A percentile compares a stretch with the other conserved stretches of the same genome.
Evolutionary conservation across 1,140 invertebrate genomes (phyloP).

Genomic region (Agrypnia vestita): DNA sequence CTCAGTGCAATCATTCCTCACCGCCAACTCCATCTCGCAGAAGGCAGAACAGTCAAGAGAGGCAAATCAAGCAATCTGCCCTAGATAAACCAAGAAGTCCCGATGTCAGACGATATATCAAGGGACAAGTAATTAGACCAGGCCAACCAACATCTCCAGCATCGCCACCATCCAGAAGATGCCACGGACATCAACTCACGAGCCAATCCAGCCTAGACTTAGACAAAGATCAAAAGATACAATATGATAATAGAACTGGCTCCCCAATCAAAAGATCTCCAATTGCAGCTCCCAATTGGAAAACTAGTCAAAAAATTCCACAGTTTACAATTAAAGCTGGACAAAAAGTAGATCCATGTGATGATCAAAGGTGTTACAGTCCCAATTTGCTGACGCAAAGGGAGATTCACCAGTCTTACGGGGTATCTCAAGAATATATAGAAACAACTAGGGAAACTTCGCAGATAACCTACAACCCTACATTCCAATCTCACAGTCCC

Average conservation of each 20-base stretch:
- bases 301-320: constrained; percentile 69
- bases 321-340: constrained; percentile 67
- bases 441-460: constrained; percentile 66
- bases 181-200: constrained; percentile 62
- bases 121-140: constrained; percentile 54
- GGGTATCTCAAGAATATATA: constrained; percentile 56
- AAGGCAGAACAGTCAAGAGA: constrained; percentile 32
- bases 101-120: constrained; percentile 48
- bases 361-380: constrained; percentile 64
- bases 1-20: constrained; percentile 57
- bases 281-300: constrained; percentile 68
- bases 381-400: constrained; percentile 62
- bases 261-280: constrained; percentile 70
- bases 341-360: constrained; percentile 49
- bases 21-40: constrained; percentile 45
- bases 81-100: constrained; percentile 40
- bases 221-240: constrained; percentile 64
- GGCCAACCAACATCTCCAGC: constrained; percentile 64
- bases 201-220: constrained; percentile 62
- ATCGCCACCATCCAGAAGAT: constrained; percentile 66
- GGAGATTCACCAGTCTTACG: constrained; percentile 63
- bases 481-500: constrained; percentile 73
- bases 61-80: constrained; percentile 42
- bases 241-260: constrained; percentile 66
- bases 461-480: constrained; percentile 72